Evolutionary conservation across 2,888 invertebrate species (phyloP).

Genomic region (Clusia tigrina): DNA sequence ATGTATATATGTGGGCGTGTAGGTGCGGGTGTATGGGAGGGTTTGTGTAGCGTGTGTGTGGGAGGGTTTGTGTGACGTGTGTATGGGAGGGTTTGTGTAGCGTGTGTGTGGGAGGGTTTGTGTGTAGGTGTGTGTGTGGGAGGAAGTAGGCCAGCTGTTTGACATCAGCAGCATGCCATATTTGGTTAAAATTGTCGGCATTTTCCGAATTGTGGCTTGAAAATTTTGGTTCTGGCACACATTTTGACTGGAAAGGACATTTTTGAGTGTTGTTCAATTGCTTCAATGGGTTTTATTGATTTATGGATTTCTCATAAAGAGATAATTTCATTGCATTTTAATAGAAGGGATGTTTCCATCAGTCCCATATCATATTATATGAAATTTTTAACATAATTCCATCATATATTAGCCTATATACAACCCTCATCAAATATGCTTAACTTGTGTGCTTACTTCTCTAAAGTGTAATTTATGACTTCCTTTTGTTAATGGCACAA

Average conservation of each 20-base stretch:
- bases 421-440: no score
- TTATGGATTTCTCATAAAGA: slow-evolving; percentile 6
- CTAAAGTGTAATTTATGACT: no score
- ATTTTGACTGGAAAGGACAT: no score
- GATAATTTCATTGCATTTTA: no score
- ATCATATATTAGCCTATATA: no score
- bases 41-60: neutral
- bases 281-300: slow-evolving; percentile 10
- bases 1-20: neutral
- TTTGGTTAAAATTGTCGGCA: neutral
- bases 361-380: no score
- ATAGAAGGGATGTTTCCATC: no score
- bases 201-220: neutral
- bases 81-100: neutral
- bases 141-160: neutral
- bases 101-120: slow-evolving; percentile 5
- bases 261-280: slow-evolving; percentile 7
- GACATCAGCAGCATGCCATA: neutral
- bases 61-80: neutral
- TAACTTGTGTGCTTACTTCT: no score
- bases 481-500: no score
- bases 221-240: neutral
- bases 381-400: no score
- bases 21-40: neutral
- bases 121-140: neutral